Evolutionary conservation across 1,140 invertebrate genomes (phyloP), one percentile per base, ranked within the genome.

Genomic region (Aphidius gifuensis): DNA sequence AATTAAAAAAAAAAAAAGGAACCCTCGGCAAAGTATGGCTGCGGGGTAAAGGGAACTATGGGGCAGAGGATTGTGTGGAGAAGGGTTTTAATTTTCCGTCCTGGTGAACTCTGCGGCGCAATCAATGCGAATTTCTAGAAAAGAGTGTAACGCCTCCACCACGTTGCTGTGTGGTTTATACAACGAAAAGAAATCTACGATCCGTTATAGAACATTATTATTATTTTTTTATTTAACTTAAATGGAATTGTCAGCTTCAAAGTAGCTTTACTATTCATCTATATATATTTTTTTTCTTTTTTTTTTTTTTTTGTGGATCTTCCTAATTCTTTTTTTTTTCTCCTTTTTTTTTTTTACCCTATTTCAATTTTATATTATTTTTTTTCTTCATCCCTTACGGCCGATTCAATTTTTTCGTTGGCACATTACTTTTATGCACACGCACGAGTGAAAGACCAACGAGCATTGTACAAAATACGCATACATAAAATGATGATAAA

Each of bases 61-160:
- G 16, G 32, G 45, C 1, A 9, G 11, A 40, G 38, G 40, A 40
- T 23, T n/a, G n/a, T 39, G 58, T 39, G 60, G 64, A 64, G 43
- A 62, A 51, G 65, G 64, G 54, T 66, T 66, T 66, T 66, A 66
- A 66, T 66, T 66, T 66, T 64, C 65, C 58, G 65, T 46, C 39
- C 49, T 51, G 51, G 62, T 50, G 46, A 49, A 53, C 39, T 61
- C 44, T 42, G 44, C 44, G 58, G 32, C 42, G 47, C 47, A 66
- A 66, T 66, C 65, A 66, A 66, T 66, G 62, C 57, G 58, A 66
- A 61, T 66, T 61, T 58, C 32, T 60, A 62, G 58, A 58, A 61
- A 61, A 46, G 56, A 53, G 32, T 53, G 51, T 53, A 53, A 53
- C 51, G 51, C 51, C 51, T 53, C 51, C 40, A 53, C 51, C 51